Evolutionary conservation across 2,113 vertebrate genomes (phyloP).

Genomic region (Python bivittatus): DNA sequence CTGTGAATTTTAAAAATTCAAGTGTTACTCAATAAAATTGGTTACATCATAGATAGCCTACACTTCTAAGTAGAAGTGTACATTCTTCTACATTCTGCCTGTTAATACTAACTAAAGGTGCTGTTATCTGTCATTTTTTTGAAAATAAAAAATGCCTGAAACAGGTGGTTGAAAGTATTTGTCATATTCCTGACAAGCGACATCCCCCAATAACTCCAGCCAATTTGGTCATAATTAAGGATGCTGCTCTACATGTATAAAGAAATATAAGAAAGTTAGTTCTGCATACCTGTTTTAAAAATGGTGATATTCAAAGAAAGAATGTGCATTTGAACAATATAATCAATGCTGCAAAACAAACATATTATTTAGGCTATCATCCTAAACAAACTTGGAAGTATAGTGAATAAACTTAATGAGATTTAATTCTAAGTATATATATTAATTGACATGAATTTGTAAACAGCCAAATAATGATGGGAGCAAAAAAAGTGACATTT

Average conservation of each 20-base stretch:
- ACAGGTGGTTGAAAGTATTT: not conserved
- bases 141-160: not conserved
- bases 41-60: not conserved
- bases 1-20: not conserved
- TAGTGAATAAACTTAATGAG: not conserved
- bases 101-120: not conserved
- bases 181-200: not conserved
- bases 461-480: slow-evolving; percentile 3
- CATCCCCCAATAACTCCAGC: not conserved
- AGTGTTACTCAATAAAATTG: slow-evolving; percentile 4
- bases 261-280: not conserved
- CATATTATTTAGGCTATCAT: not conserved
- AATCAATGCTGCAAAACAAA: not conserved
- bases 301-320: not conserved
- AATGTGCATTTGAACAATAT: not conserved
- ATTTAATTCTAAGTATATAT: not conserved
- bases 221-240: not conserved
- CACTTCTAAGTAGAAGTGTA: rapidly evolving
- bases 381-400: not conserved
- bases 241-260: not conserved
- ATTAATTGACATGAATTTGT: not conserved
- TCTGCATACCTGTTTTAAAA: not conserved
- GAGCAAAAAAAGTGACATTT: slow-evolving; percentile 12
- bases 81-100: slow-evolving; percentile 26
- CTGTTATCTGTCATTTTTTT: not conserved